Evolutionary conservation across 2,888 invertebrate genomes (phyloP).

Genomic region (Xylota sylvarum): DNA sequence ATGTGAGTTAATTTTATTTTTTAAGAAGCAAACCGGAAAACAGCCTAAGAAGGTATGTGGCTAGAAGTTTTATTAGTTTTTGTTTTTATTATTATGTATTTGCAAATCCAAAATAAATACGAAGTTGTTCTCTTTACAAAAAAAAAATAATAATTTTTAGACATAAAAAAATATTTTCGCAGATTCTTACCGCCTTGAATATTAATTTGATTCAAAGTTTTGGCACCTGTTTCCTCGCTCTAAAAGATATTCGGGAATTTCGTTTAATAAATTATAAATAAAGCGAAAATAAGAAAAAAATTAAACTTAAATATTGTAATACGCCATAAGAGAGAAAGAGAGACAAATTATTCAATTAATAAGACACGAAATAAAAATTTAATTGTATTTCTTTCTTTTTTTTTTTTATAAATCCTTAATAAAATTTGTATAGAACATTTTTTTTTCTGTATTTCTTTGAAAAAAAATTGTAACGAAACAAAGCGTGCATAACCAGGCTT

Average conservation of each 20-base stretch:
- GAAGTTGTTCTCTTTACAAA: conserved; percentile 83
- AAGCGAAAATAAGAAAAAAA: conserved; percentile 48
- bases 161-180: conserved; percentile 43
- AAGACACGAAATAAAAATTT: background rate
- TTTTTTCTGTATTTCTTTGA: conserved; percentile 17
- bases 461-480: conserved; percentile 60
- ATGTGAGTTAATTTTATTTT: conserved; percentile 13
- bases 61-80: conserved; percentile 50
- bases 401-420: conserved; percentile 30
- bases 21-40: conserved; percentile 53
- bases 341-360: conserved; percentile 29
- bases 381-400: conserved; percentile 9
- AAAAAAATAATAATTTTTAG: conserved; percentile 81
- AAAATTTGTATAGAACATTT: conserved; percentile 35
- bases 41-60: conserved; percentile 21
- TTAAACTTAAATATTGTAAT: conserved; percentile 19
- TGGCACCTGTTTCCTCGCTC: conserved; percentile 97
- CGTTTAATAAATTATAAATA: conserved; percentile 66
- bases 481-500: conserved; percentile 76
- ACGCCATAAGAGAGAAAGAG: conserved; percentile 47
- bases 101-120: conserved; percentile 58
- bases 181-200: conserved; percentile 97
- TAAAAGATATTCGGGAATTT: conserved; percentile 84
- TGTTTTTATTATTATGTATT: conserved; percentile 16
- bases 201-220: conserved; percentile 95